These are phyloP conservation scores for Macaca mulatta DNA, from an alignment of 2,113 vertebrate genomes.

Conservation along the genomic window DNA sequence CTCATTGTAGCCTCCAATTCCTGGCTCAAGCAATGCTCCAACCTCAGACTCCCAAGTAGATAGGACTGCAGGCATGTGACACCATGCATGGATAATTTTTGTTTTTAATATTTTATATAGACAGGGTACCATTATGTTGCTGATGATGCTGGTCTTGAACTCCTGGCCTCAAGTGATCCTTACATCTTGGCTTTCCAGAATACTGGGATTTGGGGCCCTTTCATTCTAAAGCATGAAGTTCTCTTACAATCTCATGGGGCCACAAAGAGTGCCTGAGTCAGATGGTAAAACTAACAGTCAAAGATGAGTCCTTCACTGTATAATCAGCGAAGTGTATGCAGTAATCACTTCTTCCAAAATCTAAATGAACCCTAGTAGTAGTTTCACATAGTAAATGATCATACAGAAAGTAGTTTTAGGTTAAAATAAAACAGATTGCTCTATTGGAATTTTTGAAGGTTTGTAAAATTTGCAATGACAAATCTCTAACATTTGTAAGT, in stretches of 20 bases:
- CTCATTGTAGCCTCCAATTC: too few relatives aligned
- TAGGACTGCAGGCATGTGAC: too few relatives aligned
- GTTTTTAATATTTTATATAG: too few relatives aligned
- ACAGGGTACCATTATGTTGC: too few relatives aligned
- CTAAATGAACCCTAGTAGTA: not conserved
- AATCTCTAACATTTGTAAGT: not conserved
- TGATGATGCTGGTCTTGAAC: too few relatives aligned
- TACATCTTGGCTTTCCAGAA: too few relatives aligned
- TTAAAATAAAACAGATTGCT: not conserved
- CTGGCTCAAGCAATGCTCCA: too few relatives aligned
- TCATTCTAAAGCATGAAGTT: not conserved
- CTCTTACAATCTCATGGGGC: not conserved
- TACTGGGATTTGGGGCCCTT: not conserved
- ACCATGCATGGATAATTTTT: too few relatives aligned
- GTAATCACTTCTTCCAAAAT: not conserved
- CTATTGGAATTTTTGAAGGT: not conserved
- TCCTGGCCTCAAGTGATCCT: too few relatives aligned
- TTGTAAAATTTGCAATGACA: not conserved
- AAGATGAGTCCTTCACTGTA: not conserved
- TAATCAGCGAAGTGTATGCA: not conserved
- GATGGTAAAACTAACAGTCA: not conserved
- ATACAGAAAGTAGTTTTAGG: not conserved
- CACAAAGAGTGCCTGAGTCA: not conserved
- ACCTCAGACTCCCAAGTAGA: too few relatives aligned
- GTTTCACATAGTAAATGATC: not conserved